Base-by-base conservation (phyloP, 2,113 vertebrate genomes). In the Corythoichthys intestinalis region DNA sequence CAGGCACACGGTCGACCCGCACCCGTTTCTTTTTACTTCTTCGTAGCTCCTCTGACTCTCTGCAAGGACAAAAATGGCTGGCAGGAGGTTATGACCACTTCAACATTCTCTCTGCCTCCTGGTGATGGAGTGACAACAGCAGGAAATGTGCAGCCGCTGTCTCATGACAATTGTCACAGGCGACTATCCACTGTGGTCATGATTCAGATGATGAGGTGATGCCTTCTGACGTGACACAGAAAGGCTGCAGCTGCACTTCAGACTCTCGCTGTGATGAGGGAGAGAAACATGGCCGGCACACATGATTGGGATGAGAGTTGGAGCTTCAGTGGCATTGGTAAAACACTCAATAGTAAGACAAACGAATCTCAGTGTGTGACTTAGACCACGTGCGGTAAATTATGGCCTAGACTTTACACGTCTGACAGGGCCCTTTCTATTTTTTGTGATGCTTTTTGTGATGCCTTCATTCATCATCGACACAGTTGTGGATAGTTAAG, bases 301-400 rank as follows among this genome's bases (percentile, higher is more conserved):
- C 54, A 65, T 34, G 69, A 75, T 2, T 56, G 37, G 34, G 69
- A 57, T 67, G 57, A 61, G 58, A 69, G 13, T 0, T 77, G 67
- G 70, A 1, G 0, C 81, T 79, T 85, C 80, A 86, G 82, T 73
- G 66, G 17, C 75, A 78, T 82, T 76, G 75, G 81, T 71, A 76
- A 67, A 73, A 67, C 64, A 53, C 41, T 73, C 75, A 66, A 73
- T 84, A 67, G 14, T 54, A 66, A 73, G 84, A 81, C 79, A 78
- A 84, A 84, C 79, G 72, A 38, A 44, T 69, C 74, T 79, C 67
- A 37, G 59, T 75, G 52, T 74, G 72, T 65, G 68, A 20, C 67
- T 63, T 67, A 46, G 57, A 77, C 72, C 56, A 66, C 6, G 14
- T 60, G 66, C 6, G 58, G 52, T 67, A 50, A 62, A 52, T 65